Conservation (phyloP, 2,888 invertebrate genomes). For the Teleiodes luculella region DNA sequence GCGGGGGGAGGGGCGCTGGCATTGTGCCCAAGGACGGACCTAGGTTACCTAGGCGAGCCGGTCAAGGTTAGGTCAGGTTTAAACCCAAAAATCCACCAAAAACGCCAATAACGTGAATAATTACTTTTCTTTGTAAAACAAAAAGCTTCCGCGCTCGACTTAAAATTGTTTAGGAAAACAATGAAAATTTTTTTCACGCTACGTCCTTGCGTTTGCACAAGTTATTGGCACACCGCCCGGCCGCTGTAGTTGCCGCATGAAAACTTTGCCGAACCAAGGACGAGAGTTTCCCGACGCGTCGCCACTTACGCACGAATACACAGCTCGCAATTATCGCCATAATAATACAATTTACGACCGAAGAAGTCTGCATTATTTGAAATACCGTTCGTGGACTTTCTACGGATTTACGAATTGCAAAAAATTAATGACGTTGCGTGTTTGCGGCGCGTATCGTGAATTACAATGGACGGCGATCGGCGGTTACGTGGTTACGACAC, state of each 20-base stretch:
- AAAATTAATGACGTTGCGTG: constrained; percentile 70
- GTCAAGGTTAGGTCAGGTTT: constrained; percentile 55
- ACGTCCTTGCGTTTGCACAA: constrained; percentile 16
- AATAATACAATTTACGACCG: not conserved
- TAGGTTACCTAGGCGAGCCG: constrained; percentile 61
- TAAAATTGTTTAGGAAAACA: constrained; percentile 1
- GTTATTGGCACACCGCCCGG: constrained; percentile 10
- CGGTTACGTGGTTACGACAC: constrained; percentile 60
- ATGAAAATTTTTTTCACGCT: not conserved
- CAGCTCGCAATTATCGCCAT: constrained; percentile 18
- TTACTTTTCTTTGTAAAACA: not conserved
- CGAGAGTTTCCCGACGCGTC: constrained; percentile 2
- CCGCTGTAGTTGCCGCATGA: not conserved
- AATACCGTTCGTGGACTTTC: constrained; percentile 45
- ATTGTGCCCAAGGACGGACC: constrained; percentile 61
- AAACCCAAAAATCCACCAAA: not conserved
- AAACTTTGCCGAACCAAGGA: constrained; percentile 11
- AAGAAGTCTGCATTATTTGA: constrained; percentile 13
- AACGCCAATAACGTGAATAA: not conserved
- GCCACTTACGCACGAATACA: too few species aligned
- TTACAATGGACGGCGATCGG: constrained; percentile 69
- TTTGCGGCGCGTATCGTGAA: constrained; percentile 63
- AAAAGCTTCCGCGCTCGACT: not conserved
- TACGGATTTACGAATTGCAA: constrained; percentile 59
- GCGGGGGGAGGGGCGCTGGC: constrained; percentile 42